A percentile compares a stretch with the other conserved stretches of the same genome.
Evolutionary conservation across 2,113 vertebrate species (phyloP).

Genomic region (Anoura caudifer): DNA sequence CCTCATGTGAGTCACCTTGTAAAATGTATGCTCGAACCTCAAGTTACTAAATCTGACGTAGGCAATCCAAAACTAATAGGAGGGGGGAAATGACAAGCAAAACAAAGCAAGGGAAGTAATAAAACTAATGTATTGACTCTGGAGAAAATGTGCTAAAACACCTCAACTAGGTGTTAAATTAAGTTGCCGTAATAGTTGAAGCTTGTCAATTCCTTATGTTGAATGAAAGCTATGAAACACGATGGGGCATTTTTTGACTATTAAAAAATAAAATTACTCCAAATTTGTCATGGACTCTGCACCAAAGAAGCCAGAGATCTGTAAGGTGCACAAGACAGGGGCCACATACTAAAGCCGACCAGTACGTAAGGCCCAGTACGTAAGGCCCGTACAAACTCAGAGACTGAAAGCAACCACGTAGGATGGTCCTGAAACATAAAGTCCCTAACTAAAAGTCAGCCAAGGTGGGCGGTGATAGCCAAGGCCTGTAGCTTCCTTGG

Average conservation of each 20-base stretch:
- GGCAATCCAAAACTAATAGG: slow-evolving; percentile 62
- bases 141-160: slow-evolving; percentile 44
- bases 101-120: slow-evolving; percentile 54
- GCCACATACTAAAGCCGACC: neutral
- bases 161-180: slow-evolving; percentile 64
- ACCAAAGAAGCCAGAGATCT: slow-evolving; percentile 44
- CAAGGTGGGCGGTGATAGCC: neutral
- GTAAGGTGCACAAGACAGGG: neutral
- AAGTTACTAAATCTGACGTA: slow-evolving; percentile 13
- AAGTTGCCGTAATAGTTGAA: slow-evolving; percentile 48
- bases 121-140: neutral
- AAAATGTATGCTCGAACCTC: slow-evolving; percentile 3
- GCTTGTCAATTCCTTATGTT: slow-evolving; percentile 62
- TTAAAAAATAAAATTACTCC: slow-evolving; percentile 42
- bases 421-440: neutral
- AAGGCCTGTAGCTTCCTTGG: neutral
- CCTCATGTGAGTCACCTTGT: slow-evolving; percentile 42
- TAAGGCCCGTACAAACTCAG: neutral
- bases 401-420: neutral
- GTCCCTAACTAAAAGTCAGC: neutral
- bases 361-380: too few relatives aligned
- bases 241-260: slow-evolving; percentile 50
- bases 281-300: slow-evolving; percentile 50
- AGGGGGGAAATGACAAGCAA: slow-evolving; percentile 6
- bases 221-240: slow-evolving; percentile 62